Evolutionary conservation across 1,140 invertebrate genomes (phyloP).

Genomic region (Zaprionus gabonicus): DNA sequence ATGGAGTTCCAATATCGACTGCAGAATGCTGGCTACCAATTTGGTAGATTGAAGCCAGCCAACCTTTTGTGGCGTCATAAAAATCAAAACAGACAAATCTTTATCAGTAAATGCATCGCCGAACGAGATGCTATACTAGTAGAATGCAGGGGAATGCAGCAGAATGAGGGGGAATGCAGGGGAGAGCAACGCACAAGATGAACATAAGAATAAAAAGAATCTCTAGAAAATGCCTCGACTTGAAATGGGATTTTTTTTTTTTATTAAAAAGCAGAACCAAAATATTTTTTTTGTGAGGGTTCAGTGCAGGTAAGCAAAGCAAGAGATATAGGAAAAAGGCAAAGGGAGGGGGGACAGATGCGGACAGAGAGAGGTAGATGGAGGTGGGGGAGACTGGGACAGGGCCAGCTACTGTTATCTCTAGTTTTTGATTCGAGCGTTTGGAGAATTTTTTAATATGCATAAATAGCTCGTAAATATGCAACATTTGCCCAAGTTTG

Average conservation of each 20-base stretch:
- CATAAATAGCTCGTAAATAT: constrained; percentile 83
- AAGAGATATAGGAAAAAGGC: not conserved
- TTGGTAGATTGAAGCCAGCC: constrained; percentile 37
- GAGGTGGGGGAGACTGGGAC: constrained; percentile 12
- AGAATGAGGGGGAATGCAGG: not conserved
- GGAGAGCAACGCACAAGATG: not conserved
- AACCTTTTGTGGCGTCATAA: constrained; percentile 73
- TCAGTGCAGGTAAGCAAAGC: constrained; percentile 50
- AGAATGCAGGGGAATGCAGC: constrained; percentile 12
- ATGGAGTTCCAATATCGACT: not conserved
- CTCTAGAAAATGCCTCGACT: constrained; percentile 20
- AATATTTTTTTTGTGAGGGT: constrained; percentile 24
- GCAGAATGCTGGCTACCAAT: constrained; percentile 39
- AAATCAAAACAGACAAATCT: constrained; percentile 80
- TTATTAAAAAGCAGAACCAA: constrained; percentile 30
- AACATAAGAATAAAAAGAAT: constrained; percentile 23
- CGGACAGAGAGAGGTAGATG: not conserved
- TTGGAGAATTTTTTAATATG: constrained; percentile 79
- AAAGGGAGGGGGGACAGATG: not conserved
- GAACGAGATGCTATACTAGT: not conserved
- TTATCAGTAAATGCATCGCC: constrained; percentile 72
- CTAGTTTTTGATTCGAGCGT: constrained; percentile 72
- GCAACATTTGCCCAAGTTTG: constrained; percentile 57
- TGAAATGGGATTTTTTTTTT: constrained; percentile 48
- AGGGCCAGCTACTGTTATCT: constrained; percentile 76